Percentiles rank a stretch among this genome's conserved stretches.
Evolutionary conservation across 2,797 vertebrate genomes (phyloP).

Genomic region (Miichthys miiuy): DNA sequence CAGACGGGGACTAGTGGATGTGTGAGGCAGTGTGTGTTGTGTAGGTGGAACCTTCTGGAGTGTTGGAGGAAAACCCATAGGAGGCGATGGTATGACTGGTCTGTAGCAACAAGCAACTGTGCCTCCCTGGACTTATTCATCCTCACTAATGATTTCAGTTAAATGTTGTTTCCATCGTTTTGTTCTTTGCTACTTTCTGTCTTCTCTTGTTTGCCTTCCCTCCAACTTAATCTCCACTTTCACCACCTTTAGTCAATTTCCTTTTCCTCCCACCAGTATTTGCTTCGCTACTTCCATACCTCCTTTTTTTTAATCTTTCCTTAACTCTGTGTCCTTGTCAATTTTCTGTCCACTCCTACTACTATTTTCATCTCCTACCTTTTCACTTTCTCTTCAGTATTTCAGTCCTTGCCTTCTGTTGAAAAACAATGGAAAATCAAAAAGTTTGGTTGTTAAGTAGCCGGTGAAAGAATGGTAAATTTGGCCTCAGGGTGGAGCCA

Average conservation of each 20-base stretch:
- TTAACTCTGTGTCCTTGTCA: not conserved
- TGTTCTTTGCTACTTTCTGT: not conserved
- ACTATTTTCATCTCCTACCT: not conserved
- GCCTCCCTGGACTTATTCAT: conserved; percentile 53
- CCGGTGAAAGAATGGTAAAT: too few relatives aligned
- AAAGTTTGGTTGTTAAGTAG: not conserved
- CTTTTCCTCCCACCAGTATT: not conserved
- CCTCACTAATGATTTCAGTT: conserved; percentile 32
- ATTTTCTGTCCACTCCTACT: not conserved
- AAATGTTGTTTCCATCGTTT: conserved; percentile 10
- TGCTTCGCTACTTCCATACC: not conserved
- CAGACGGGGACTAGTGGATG: conserved; percentile 66
- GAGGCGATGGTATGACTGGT: conserved; percentile 53
- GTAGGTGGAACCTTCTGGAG: conserved; percentile 85
- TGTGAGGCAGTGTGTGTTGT: conserved; percentile 80
- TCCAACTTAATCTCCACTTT: not conserved
- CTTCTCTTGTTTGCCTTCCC: not conserved
- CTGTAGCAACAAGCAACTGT: conserved; percentile 51
- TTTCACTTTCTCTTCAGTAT: not conserved
- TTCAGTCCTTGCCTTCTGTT: not conserved
- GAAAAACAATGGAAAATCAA: not conserved
- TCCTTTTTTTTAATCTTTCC: not conserved
- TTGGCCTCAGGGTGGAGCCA: conserved; percentile 20
- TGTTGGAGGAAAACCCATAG: conserved; percentile 78
- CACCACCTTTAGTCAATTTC: not conserved